A percentile compares a stretch with the other conserved stretches of the same genome.
phyloP scores from a whole-genome alignment of 2,797 vertebrate genomes.

The Poecilia wingei region DNA sequence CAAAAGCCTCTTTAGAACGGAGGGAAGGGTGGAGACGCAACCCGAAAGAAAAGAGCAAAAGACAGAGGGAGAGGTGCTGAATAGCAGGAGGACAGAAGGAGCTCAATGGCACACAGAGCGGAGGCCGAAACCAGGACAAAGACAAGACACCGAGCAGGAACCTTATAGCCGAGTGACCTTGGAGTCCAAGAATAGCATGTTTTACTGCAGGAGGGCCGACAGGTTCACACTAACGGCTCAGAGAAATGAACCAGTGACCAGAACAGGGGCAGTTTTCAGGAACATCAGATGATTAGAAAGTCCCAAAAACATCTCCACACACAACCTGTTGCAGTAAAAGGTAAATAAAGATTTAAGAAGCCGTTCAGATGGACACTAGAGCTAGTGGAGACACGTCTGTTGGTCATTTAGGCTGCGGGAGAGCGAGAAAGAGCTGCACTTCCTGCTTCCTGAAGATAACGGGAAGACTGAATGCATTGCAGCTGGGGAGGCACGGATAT shows the following conservation, averaged over 20 bases:
- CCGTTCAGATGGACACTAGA: neutral
- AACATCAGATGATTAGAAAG: neutral
- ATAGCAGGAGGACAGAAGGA: slow-evolving; percentile 31
- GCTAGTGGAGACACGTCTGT: neutral
- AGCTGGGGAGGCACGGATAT: no score
- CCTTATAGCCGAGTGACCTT: slow-evolving; percentile 59
- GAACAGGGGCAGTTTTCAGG: neutral
- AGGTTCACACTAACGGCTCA: slow-evolving; percentile 8
- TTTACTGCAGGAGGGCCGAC: slow-evolving; percentile 29
- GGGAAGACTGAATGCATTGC: neutral
- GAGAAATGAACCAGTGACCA: neutral
- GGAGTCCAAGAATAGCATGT: slow-evolving; percentile 43
- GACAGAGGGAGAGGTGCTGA: slow-evolving; percentile 17
- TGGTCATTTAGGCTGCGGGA: neutral
- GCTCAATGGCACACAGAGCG: slow-evolving; percentile 27
- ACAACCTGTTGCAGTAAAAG: neutral
- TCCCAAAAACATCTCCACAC: neutral
- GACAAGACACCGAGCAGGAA: slow-evolving; percentile 31
- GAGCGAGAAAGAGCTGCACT: neutral
- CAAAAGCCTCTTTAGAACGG: slow-evolving; percentile 43
- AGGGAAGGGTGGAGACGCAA: slow-evolving; percentile 31
- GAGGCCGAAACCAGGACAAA: slow-evolving; percentile 44
- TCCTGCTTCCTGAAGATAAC: neutral
- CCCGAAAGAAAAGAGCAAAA: slow-evolving; percentile 42
- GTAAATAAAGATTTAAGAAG: neutral